Evolutionary conservation across 2,888 invertebrate genomes (phyloP), one percentile per base, ranked within the genome.

Genomic region (Drosophila macrothrix): DNA sequence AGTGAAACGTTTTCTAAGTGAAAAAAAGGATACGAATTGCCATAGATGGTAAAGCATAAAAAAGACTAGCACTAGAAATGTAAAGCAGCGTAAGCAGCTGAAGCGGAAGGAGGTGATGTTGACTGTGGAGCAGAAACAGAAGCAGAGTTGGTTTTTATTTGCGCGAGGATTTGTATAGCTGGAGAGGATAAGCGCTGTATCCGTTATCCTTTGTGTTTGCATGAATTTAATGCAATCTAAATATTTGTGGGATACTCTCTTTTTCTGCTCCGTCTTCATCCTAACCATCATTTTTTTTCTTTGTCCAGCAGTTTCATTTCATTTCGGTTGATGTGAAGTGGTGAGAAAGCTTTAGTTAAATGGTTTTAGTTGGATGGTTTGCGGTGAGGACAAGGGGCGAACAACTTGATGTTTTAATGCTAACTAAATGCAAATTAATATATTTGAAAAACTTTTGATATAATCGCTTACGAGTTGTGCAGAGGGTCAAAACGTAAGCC

Each of bases 201-300:
- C 87, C 86, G 73, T 83, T 90, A 85, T 90, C 76, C 83, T 90
- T 88, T 90, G 84, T 85, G 89, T 85, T 85, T 90, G 90, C 85
- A 81, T 76, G 87, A 90, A 83, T 85, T 90, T 90, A 85, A 88
- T 90, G 90, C 90, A 85, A 90, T 90, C 90, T 88, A 85, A 85
- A 85, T 90, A 90, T 85, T 85, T 88, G 85, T 76, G 88, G 82
- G 78, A 67, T 73, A 63, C 65, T 25, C 31, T 66, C 35, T 19
- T 50, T 67, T 56, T 39, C 61, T 50, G 29, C 56, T 25, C 35
- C 31, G 2, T 49, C 19, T 46, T 39, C 46, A 52, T 63, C 37
- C 22, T 22, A 22, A 29, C 35, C 59, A 56, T 9, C 28, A 52
- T 50, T 14, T 19, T 19, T 53, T 50, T 63, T 35, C 43, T 61